Evolutionary conservation across 2,888 invertebrate species (phyloP), one percentile per base, ranked within the genome.

Genomic region (Clanis bilineata): DNA sequence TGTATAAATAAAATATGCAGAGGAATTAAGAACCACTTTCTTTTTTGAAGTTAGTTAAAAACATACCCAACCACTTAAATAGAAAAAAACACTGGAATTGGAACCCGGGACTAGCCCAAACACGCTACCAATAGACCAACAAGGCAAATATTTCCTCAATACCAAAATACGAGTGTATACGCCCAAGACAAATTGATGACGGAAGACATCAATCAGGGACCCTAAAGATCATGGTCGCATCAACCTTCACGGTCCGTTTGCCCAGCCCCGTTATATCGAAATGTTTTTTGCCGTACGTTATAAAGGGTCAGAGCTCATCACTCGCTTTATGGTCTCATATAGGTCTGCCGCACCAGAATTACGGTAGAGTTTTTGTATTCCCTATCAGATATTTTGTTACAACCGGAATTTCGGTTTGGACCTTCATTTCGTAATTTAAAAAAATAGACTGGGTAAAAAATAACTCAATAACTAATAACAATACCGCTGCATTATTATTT

Each of bases 151-250:
- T n/a, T 28, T 36, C 32, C 6, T 3, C 21, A 21, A 36, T 15
- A 28, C 22, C 10, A 28, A 4, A 21, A 44, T 18, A 23, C 28
- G 12, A 25, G 21, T 22, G 2, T 28, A 43, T 54, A 21, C 12
- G n/a, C 15, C 21, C 57, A 59, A 59, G 64, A 62, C 59, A 64
- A 63, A 73, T 64, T 68, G 69, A 68, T 71, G 67, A 71, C 71
- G 60, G 73, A 72, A 65, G 66, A 64, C 68, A 71, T 68, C 67
- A 69, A 72, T 74, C 71, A 72, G 63, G 68, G 70, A 69, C 74
- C 78, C 76, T 73, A 77, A 73, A 75, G 74, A 73, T 76, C 74
- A 81, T 80, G 78, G 76, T 74, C 74, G 74, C 76, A 76, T 79
- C 74, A 72, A 65, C 65, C 65, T 84, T 88, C 59, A 60, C 64